Evolutionary conservation across 2,888 invertebrate species (phyloP).

Genomic region (Drymonia ruficornis): DNA sequence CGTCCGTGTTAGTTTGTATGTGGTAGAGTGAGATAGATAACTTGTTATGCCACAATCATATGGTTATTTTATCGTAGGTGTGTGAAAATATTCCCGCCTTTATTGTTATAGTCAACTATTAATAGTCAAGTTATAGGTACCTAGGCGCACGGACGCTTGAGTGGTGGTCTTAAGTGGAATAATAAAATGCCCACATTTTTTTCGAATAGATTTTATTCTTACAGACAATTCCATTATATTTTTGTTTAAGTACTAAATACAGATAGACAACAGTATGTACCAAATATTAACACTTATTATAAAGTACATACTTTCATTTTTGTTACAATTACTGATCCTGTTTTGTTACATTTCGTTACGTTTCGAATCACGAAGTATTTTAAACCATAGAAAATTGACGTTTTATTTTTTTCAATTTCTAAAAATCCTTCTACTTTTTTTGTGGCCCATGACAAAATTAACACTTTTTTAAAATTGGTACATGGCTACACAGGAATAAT

Average conservation of each 20-base stretch:
- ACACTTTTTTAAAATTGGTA: slow-evolving; percentile 13
- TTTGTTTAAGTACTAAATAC: slow-evolving; percentile 75
- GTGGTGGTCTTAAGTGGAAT: neutral
- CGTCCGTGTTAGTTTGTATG: too few species aligned
- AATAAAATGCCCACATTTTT: slow-evolving; percentile 31
- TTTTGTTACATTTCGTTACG: slow-evolving; percentile 31
- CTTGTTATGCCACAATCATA: too few species aligned
- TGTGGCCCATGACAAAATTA: neutral
- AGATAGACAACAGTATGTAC: slow-evolving; percentile 75
- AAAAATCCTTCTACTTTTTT: neutral
- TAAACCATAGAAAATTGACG: neutral
- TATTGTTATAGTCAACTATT: too few species aligned
- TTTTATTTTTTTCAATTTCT: too few species aligned
- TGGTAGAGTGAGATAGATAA: too few species aligned
- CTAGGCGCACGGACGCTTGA: too few species aligned
- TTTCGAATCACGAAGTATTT: slow-evolving; percentile 32
- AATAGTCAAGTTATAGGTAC: too few species aligned
- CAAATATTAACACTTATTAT: slow-evolving; percentile 75
- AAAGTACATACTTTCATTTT: slow-evolving; percentile 62
- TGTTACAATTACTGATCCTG: slow-evolving; percentile 52
- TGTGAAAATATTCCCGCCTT: too few species aligned
- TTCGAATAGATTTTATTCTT: slow-evolving; percentile 81
- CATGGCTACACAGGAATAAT: slow-evolving; percentile 4
- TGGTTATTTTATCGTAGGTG: too few species aligned
- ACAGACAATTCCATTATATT: slow-evolving; percentile 84